Percentiles rank a stretch among this genome's conserved stretches.
These are phyloP conservation scores for Perccottus glenii DNA, from an alignment of 2,113 vertebrate genomes.

Conservation along the genomic window DNA sequence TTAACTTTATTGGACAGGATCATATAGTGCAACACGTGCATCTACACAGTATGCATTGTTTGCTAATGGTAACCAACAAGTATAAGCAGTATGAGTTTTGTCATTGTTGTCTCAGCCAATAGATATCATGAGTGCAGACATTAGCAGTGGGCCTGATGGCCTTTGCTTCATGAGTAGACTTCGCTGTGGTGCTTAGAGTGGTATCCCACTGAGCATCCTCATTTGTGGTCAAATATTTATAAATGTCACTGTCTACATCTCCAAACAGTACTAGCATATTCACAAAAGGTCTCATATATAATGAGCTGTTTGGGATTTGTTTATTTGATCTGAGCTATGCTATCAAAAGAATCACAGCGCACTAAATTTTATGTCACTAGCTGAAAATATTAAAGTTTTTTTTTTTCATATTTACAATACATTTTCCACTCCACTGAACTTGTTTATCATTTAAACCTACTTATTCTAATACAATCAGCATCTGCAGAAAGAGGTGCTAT, in stretches of 20 bases:
- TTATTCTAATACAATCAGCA: constrained; percentile 26
- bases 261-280: constrained; percentile 41
- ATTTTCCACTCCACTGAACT: neutral
- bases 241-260: constrained; percentile 56
- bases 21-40: too few relatives aligned
- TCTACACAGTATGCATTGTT: too few relatives aligned
- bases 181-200: constrained; percentile 45
- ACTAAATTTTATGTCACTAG: neutral
- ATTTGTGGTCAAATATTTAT: constrained; percentile 72
- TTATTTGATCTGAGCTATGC: constrained; percentile 7
- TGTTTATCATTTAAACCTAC: constrained; percentile 9
- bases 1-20: too few relatives aligned
- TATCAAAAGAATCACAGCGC: neutral
- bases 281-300: constrained; percentile 31
- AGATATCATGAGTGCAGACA: constrained; percentile 27
- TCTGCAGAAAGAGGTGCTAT: constrained; percentile 31
- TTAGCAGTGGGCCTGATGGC: constrained; percentile 22
- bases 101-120: constrained; percentile 8
- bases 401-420: constrained; percentile 5
- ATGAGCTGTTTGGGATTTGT: constrained; percentile 36
- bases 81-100: constrained; percentile 10
- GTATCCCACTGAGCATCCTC: constrained; percentile 55
- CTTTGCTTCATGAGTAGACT: constrained; percentile 57
- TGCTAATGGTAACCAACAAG: neutral
- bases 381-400: constrained; percentile 1